phyloP scores from a whole-genome alignment of 2,113 vertebrate genomes.

The Cisticola juncidis region DNA sequence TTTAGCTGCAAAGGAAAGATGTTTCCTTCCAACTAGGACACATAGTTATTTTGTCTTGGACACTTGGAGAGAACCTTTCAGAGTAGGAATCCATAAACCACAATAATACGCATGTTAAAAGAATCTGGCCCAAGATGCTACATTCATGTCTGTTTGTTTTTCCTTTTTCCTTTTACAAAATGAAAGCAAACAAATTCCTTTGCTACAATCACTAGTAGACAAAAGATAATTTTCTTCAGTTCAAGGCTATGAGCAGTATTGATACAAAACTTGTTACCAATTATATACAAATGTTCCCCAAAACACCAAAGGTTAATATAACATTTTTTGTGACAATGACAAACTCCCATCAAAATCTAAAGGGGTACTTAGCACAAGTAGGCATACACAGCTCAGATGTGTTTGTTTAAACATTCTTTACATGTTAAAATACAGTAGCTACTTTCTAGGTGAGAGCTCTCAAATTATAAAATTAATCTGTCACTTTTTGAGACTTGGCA shows the following conservation, averaged over 20 bases:
- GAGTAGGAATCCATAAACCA: conserved; percentile 39
- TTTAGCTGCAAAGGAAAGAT: conserved; percentile 20
- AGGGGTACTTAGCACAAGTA: background rate
- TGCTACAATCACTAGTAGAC: background rate
- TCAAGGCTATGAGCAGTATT: background rate
- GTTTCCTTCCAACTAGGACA: conserved; percentile 55
- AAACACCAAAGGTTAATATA: background rate
- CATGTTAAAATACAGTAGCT: background rate
- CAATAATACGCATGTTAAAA: conserved; percentile 51
- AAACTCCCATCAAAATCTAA: background rate
- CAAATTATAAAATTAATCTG: background rate
- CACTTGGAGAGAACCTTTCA: conserved; percentile 17
- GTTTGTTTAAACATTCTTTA: background rate
- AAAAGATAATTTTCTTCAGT: background rate
- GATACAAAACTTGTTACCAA: background rate
- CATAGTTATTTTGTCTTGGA: conserved; percentile 51
- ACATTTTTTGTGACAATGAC: background rate
- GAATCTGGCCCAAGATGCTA: conserved; percentile 30
- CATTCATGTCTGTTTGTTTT: background rate
- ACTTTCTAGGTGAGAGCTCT: background rate
- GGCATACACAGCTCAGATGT: background rate
- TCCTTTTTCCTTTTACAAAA: background rate
- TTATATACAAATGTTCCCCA: background rate
- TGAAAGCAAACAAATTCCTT: background rate
- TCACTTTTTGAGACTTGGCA: background rate